phyloP scores from a whole-genome alignment of 2,888 invertebrate genomes.

The Griposia aprilina region DNA sequence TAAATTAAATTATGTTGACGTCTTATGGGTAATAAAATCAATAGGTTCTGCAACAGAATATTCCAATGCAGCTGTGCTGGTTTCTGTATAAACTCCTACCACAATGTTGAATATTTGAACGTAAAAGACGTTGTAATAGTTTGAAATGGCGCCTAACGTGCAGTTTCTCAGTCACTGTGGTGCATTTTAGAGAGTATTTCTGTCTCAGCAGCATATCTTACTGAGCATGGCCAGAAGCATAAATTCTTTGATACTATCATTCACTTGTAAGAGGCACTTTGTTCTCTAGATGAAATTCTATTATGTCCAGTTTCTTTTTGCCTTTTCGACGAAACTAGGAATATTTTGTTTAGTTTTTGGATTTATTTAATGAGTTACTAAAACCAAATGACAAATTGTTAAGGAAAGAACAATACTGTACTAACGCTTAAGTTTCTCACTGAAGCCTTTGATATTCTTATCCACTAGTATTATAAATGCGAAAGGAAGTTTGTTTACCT shows the following conservation, averaged over 20 bases:
- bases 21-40: slow-evolving; percentile 8
- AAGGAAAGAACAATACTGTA: background rate
- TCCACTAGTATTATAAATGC: too few species aligned
- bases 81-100: background rate
- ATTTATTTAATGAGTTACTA: background rate
- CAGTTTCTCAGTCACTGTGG: slow-evolving; percentile 10
- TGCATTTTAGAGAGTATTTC: slow-evolving; percentile 31
- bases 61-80: slow-evolving; percentile 1
- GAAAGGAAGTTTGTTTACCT: too few species aligned
- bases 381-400: background rate
- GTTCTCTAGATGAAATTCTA: slow-evolving; percentile 48
- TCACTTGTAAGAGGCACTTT: slow-evolving; percentile 48
- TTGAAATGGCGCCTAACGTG: slow-evolving; percentile 32
- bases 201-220: slow-evolving; percentile 34
- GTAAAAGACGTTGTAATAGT: slow-evolving; percentile 45
- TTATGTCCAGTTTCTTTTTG: slow-evolving; percentile 30
- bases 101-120: slow-evolving; percentile 53
- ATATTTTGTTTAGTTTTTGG: background rate
- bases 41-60: slow-evolving; percentile 3
- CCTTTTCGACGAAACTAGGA: background rate
- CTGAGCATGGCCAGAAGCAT: slow-evolving; percentile 40
- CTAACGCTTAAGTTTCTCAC: background rate
- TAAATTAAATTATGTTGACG: background rate
- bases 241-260: slow-evolving; percentile 46
- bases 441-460: too few species aligned